These are phyloP conservation scores for Panorpa germanica DNA, from an alignment of 2,888 invertebrate species.

Conservation along the genomic window DNA sequence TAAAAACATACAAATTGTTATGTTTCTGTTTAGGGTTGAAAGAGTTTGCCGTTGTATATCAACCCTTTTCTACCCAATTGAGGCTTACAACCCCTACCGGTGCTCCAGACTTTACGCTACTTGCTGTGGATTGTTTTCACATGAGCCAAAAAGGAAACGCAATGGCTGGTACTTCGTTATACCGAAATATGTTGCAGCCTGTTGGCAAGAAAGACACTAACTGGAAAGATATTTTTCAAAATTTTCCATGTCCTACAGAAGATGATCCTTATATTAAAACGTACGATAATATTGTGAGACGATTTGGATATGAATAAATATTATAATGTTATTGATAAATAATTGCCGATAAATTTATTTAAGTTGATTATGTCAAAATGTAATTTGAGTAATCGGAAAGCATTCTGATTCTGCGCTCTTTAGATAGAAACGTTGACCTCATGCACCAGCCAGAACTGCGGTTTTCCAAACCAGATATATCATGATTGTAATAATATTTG, in stretches of 20 bases:
- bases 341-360: no score
- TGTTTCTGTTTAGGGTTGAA: no score
- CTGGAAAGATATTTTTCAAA: slow-evolving; percentile 20
- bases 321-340: no score
- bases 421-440: no score
- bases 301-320: no score
- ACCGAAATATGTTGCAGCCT: slow-evolving; percentile 33
- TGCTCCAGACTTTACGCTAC: slow-evolving; percentile 23
- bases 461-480: no score
- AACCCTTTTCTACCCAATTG: slow-evolving; percentile 20
- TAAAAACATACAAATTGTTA: no score
- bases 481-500: no score
- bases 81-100: slow-evolving; percentile 19
- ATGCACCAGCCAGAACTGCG: no score
- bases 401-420: no score
- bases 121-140: slow-evolving; percentile 35
- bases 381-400: no score
- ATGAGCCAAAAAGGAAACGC: slow-evolving; percentile 32
- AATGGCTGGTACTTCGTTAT: slow-evolving; percentile 27
- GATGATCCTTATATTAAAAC: slow-evolving; percentile 27
- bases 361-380: no score
- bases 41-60: slow-evolving; percentile 31
- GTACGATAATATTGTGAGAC: slow-evolving; percentile 13
- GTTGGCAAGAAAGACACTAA: slow-evolving; percentile 23
- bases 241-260: slow-evolving; percentile 27